Percentiles rank a stretch among this genome's conserved stretches.
Conservation (phyloP, 2,888 invertebrate species). For the Protonemura montana region DNA sequence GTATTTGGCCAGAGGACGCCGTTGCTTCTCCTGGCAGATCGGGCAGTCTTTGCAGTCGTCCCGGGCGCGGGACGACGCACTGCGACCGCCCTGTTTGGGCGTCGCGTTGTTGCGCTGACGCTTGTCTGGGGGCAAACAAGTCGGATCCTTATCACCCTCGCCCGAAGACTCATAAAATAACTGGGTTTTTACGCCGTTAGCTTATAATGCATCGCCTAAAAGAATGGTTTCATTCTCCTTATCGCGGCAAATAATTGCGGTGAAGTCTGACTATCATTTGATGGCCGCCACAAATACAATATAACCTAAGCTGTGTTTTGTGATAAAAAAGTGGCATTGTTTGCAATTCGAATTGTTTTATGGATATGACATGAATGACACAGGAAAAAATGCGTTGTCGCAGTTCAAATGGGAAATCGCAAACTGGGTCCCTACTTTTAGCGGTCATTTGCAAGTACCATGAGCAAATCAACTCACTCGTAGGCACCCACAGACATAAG, state of each 20-base stretch:
- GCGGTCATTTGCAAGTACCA: too few species aligned
- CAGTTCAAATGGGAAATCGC: background rate
- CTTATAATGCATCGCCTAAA: background rate
- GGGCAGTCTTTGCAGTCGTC: slow-evolving; percentile 59
- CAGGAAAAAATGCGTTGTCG: background rate
- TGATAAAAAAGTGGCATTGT: too few species aligned
- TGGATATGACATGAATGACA: background rate
- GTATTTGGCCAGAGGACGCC: slow-evolving; percentile 62
- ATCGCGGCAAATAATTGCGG: background rate
- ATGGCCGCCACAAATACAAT: background rate
- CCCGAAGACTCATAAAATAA: background rate
- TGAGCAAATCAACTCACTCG: too few species aligned
- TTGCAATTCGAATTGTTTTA: too few species aligned
- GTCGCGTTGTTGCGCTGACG: slow-evolving; percentile 12
- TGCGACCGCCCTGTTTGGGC: background rate
- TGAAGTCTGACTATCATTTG: background rate
- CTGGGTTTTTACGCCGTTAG: background rate
- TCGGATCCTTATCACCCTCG: background rate
- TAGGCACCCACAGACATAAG: too few species aligned
- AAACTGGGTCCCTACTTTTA: background rate
- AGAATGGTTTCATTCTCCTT: background rate
- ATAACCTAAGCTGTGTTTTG: too few species aligned
- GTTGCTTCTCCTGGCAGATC: slow-evolving; percentile 64
- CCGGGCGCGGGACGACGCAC: background rate
- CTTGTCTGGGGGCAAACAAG: background rate